phyloP scores from a whole-genome alignment of 2,113 vertebrate genomes.

The Percina caprodes region DNA sequence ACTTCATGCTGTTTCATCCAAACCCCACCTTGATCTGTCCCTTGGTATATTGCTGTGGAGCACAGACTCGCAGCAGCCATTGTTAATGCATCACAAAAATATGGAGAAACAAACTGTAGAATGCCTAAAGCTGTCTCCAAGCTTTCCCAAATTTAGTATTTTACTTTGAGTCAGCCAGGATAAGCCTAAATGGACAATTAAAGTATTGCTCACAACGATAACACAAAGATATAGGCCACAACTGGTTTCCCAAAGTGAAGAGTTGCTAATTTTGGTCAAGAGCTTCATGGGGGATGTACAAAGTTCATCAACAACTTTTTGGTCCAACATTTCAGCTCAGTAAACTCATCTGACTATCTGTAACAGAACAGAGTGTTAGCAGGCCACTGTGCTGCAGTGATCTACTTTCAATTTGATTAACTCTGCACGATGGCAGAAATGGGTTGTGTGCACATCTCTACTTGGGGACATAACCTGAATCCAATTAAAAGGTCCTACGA shows the following conservation, averaged over 20 bases:
- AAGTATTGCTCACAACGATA: constrained; percentile 76
- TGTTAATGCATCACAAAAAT: constrained; percentile 87
- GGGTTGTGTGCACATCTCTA: constrained; percentile 82
- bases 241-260: constrained; percentile 75
- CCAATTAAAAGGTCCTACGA: constrained; percentile 79
- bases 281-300: constrained; percentile 83
- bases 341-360: constrained; percentile 41
- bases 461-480: constrained; percentile 87
- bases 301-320: constrained; percentile 77
- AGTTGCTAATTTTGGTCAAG: constrained; percentile 83
- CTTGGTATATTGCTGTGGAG: constrained; percentile 94
- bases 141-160: constrained; percentile 90
- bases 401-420: constrained; percentile 82
- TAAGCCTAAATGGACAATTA: constrained; percentile 88
- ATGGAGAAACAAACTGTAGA: constrained; percentile 86
- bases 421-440: constrained; percentile 80
- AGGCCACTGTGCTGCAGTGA: constrained; percentile 64
- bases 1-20: constrained; percentile 86
- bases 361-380: constrained; percentile 50
- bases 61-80: constrained; percentile 97
- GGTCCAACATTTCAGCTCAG: background rate
- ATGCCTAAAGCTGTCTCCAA: constrained; percentile 91
- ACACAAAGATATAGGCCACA: constrained; percentile 99
- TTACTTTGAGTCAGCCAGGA: constrained; percentile 93
- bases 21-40: constrained; percentile 92